Percentiles rank a stretch among this genome's conserved stretches.
Conservation (phyloP, 2,113 vertebrate species). For the Hemiprocne comata region DNA sequence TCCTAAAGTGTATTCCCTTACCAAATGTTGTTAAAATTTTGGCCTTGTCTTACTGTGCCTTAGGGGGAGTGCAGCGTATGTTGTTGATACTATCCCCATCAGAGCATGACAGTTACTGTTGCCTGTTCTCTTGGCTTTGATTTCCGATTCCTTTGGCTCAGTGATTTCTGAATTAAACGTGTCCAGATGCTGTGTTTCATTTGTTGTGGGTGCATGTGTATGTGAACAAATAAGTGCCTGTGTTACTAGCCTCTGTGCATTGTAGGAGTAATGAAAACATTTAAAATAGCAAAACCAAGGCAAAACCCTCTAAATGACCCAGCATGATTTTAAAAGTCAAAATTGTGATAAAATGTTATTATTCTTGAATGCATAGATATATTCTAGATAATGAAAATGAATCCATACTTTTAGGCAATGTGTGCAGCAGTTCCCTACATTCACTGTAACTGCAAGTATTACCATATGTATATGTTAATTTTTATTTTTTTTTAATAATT, state of each 20-base stretch:
- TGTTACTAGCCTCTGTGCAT: not conserved
- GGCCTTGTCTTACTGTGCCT: not conserved
- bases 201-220: not conserved
- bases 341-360: not conserved
- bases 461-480: not conserved
- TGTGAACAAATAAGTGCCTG: not conserved
- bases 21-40: not conserved
- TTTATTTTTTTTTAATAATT: not conserved
- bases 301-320: not conserved
- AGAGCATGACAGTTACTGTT: slow-evolving; percentile 28
- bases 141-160: slow-evolving; percentile 45
- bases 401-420: not conserved
- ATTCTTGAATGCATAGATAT: not conserved
- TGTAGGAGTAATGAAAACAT: not conserved
- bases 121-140: slow-evolving; percentile 34
- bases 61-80: not conserved
- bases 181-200: slow-evolving; percentile 42
- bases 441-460: not conserved
- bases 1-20: not conserved
- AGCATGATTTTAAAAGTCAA: not conserved
- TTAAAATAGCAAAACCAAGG: not conserved
- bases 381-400: slow-evolving; percentile 5
- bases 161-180: slow-evolving; percentile 42
- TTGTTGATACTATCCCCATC: not conserved
- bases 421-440: not conserved